These are phyloP conservation scores for Pangasius mekongensis DNA, from an alignment of 2,797 vertebrate genomes.

Conservation along the genomic window DNA sequence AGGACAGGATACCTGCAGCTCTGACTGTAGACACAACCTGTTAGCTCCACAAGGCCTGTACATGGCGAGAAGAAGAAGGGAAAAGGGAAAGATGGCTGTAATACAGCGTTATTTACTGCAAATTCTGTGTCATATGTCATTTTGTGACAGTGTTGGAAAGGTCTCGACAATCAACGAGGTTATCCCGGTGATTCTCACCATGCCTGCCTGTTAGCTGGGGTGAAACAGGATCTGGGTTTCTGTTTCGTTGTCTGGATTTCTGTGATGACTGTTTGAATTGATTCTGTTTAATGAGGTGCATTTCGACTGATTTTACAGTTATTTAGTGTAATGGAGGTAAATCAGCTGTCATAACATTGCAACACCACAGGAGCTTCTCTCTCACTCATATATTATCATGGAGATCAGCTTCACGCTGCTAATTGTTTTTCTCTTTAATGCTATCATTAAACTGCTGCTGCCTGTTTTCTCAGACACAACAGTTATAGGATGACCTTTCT, in stretches of 20 bases:
- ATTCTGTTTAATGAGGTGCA: constrained; percentile 3
- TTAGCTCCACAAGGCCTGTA: not conserved
- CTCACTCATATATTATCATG: constrained; percentile 48
- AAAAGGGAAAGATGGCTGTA: not conserved
- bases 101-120: not conserved
- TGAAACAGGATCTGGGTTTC: constrained; percentile 7
- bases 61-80: not conserved
- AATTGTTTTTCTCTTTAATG: constrained; percentile 57
- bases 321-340: constrained; percentile 21
- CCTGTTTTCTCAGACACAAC: not conserved
- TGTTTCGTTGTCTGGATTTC: not conserved
- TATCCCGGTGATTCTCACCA: not conserved
- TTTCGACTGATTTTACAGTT: constrained; percentile 13
- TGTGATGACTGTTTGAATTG: not conserved
- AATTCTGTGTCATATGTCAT: not conserved
- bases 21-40: not conserved
- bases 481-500: constrained; percentile 39
- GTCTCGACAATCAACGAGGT: not conserved
- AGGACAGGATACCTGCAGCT: not conserved
- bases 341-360: constrained; percentile 53
- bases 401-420: constrained; percentile 44
- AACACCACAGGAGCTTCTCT: constrained; percentile 40
- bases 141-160: not conserved
- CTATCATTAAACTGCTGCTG: constrained; percentile 44
- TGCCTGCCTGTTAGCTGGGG: not conserved